Percentiles rank a stretch among this genome's conserved stretches.
Conservation (phyloP, 2,113 vertebrate genomes). For the Jaculus jaculus region DNA sequence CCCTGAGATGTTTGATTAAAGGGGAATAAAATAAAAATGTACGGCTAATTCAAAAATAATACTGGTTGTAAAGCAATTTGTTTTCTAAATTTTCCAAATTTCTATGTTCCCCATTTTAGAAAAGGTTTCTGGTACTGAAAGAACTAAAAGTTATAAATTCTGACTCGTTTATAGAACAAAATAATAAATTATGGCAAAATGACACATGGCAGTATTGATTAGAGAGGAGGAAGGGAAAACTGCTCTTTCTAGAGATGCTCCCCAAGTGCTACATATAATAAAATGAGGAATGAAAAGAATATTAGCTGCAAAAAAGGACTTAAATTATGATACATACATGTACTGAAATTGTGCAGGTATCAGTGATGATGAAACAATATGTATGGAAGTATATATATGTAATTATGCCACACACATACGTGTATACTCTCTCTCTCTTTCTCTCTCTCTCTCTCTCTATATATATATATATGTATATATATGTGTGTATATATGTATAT, state of each 20-base stretch:
- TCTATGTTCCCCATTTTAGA: background rate
- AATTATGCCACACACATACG: no score
- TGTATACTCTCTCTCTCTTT: no score
- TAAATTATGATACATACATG: background rate
- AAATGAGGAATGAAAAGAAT: background rate
- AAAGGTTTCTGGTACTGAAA: background rate
- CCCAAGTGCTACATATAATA: background rate
- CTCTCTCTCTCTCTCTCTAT: no score
- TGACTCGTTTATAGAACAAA: background rate
- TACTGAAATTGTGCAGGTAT: background rate
- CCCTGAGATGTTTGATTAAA: background rate
- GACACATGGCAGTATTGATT: background rate
- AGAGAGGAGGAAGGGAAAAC: background rate
- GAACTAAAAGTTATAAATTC: background rate
- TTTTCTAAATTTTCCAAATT: background rate
- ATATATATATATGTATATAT: no score
- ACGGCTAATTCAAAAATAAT: background rate
- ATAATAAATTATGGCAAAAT: background rate
- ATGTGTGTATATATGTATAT: no score
- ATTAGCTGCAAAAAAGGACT: background rate
- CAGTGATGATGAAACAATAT: background rate
- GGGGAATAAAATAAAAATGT: background rate
- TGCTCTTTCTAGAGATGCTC: background rate
- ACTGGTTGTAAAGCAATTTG: background rate
- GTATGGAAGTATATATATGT: background rate